phyloP scores from a whole-genome alignment of 2,113 vertebrate species.

The Mus musculus region DNA sequence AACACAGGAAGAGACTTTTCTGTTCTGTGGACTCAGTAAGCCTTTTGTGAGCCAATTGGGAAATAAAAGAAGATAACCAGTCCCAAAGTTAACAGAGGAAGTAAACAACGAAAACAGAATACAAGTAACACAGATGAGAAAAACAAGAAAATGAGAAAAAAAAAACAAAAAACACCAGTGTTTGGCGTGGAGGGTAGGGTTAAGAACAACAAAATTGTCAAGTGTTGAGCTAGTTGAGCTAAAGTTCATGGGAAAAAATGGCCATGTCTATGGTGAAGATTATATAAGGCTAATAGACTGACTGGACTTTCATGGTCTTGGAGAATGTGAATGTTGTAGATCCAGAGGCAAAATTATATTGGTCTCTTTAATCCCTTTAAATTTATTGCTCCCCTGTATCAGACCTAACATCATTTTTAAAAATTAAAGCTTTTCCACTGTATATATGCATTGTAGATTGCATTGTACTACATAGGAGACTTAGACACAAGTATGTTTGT shows the following conservation, averaged over 20 bases:
- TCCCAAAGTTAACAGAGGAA: not conserved
- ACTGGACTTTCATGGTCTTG: not conserved
- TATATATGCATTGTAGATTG: not conserved
- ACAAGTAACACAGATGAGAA: not conserved
- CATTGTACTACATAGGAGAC: not conserved
- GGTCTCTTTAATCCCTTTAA: not conserved
- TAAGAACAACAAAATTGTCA: not conserved
- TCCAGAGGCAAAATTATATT: not conserved
- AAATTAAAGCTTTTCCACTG: not conserved
- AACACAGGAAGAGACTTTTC: not conserved
- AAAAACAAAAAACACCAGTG: not conserved
- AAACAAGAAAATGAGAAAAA: not conserved
- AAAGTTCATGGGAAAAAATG: not conserved
- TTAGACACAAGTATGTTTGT: not conserved
- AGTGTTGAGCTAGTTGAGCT: not conserved
- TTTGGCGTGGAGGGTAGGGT: not conserved
- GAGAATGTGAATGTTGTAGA: not conserved
- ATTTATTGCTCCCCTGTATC: not conserved
- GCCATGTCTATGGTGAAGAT: not conserved
- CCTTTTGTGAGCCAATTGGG: not conserved
- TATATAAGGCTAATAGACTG: not conserved
- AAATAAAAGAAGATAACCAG: not conserved
- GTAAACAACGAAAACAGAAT: not conserved
- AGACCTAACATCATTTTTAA: not conserved
- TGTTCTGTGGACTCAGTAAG: not conserved